Base-by-base conservation (phyloP, 2,797 vertebrate genomes). In the Mus spretus region DNA sequence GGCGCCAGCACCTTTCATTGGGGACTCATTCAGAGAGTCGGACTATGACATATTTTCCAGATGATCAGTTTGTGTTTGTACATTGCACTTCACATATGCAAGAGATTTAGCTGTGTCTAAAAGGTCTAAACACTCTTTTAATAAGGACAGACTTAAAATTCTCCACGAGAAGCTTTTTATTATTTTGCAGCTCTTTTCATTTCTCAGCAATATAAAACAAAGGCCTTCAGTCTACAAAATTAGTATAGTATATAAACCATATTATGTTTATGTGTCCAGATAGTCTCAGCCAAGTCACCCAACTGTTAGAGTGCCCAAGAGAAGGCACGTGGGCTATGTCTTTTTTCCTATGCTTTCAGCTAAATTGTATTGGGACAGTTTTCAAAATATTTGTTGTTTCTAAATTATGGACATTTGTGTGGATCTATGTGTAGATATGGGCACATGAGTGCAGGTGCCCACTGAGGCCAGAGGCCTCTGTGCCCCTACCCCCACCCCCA, bases 161-260 rank as follows among this genome's bases (percentile, higher is more conserved):
- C 53, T 93, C 34, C 40, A 50, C 61, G 65, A 90, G 20, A 72
- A 85, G 10, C 44, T 40, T 79, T 67, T 78, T 20, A 82, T 92
- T 85, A 67, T 91, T 85, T 89, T 72, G 2, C 31, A 75, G 50
- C 31, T 90, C 37, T 94, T 93, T 81, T 72, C 47, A 82, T 92
- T 92, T 96, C 86, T 92, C 92, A 89, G 61, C 47, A 88, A 53
- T 72, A 37, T 94, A 74, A 90, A 84, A 87, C 85, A 90, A 94
- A 92, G 13, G 11, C n/a, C 57, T 88, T 90, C 59, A 2, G 9
- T 59, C 63, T 87, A 61, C 63, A 90, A 79, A 91, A 67, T 85
- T 77, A 53, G n/a, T 74, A 14, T 81, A 72, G 90, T 93, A 87
- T 82, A 81, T 61, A 89, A 82, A 93, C 31, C 40, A 9, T 77